Conservation (phyloP, 2,797 vertebrate species). For the Poeciliopsis infans region DNA sequence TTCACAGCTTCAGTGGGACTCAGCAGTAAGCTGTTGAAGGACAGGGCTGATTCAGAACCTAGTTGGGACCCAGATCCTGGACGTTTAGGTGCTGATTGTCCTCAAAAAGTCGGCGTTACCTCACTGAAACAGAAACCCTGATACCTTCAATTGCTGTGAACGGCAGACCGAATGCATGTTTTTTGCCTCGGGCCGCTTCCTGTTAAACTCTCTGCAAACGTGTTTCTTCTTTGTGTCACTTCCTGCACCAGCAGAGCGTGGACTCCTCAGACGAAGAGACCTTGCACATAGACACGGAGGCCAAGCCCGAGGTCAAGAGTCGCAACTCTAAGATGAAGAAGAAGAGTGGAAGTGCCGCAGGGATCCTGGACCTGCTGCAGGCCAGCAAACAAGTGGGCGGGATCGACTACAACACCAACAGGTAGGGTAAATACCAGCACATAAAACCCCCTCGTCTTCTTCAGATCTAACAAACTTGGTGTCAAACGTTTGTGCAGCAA, state of each 20-base stretch:
- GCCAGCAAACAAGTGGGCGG: conserved; percentile 98
- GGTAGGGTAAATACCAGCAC: conserved; percentile 76
- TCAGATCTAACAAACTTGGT: too few species aligned
- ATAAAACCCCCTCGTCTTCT: too few species aligned
- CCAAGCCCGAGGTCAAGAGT: conserved; percentile 81
- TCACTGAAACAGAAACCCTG: neutral
- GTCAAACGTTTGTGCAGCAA: too few species aligned
- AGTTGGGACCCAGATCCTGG: neutral
- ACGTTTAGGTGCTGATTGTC: neutral
- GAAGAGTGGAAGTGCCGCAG: conserved; percentile 88
- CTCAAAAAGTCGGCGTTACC: neutral
- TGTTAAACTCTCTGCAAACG: neutral
- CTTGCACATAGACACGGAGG: conserved; percentile 94
- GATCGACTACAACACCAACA: conserved; percentile 95
- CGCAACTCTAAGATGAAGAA: conserved; percentile 94
- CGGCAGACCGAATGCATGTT: neutral
- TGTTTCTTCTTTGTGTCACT: neutral
- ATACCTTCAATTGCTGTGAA: neutral
- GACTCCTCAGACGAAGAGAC: conserved; percentile 96
- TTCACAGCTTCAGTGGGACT: neutral
- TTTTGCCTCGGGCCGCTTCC: neutral
- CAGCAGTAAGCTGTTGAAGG: neutral
- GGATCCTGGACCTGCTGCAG: conserved; percentile 96
- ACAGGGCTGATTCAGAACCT: neutral
- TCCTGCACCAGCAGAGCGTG: conserved; percentile 73